Conservation (phyloP, 2,113 vertebrate genomes). For the Tyrannus savana region DNA sequence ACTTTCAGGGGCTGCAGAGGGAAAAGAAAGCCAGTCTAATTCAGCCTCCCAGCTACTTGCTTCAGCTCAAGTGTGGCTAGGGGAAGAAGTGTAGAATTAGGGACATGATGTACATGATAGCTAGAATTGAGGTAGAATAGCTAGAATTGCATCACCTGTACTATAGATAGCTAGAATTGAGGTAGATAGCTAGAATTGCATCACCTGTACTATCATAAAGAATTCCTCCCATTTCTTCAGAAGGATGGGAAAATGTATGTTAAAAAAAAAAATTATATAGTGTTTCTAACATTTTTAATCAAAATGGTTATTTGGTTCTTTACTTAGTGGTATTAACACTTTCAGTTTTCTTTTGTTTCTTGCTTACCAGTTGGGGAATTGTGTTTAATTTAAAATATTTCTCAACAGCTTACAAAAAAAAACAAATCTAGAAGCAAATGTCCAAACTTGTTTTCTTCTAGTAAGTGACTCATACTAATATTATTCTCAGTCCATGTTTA, state of each 20-base stretch:
- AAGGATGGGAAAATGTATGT: not conserved
- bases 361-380: not conserved
- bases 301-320: not conserved
- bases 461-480: not conserved
- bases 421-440: not conserved
- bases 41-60: not conserved
- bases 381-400: slow-evolving; percentile 7
- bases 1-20: not conserved
- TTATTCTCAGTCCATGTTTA: not conserved
- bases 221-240: not conserved
- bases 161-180: not conserved
- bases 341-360: slow-evolving; percentile 24
- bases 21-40: not conserved
- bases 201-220: not conserved
- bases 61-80: not conserved
- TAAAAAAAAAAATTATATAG: not conserved
- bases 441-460: not conserved
- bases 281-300: not conserved
- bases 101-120: accelerated
- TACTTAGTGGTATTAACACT: not conserved
- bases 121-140: not conserved
- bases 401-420: not conserved
- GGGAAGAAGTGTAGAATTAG: not conserved
- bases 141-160: not conserved
- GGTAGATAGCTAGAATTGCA: not conserved